phyloP scores from a whole-genome alignment of 1,140 invertebrate genomes.

The Drosophila orosa region DNA sequence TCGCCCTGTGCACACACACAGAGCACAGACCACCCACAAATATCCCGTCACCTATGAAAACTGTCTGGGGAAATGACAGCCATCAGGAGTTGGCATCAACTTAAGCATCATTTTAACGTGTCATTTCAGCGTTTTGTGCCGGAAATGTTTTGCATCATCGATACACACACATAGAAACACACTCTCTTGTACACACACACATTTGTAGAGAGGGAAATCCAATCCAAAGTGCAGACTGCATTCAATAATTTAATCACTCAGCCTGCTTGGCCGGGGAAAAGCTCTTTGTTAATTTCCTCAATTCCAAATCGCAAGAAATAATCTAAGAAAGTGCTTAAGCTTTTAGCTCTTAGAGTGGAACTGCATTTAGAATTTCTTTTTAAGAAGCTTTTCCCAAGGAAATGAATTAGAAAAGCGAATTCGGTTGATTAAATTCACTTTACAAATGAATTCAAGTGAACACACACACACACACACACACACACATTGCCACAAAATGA shows the following conservation, averaged over 20 bases:
- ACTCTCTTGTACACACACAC: conserved; percentile 8
- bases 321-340: conserved; percentile 67
- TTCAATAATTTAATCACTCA: conserved; percentile 75
- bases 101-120: conserved; percentile 61
- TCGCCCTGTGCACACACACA: not conserved
- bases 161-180: conserved; percentile 47
- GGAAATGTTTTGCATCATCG: conserved; percentile 80
- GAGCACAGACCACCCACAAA: conserved; percentile 2
- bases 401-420: conserved; percentile 14
- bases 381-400: not conserved
- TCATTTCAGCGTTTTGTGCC: conserved; percentile 76
- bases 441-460: conserved; percentile 2
- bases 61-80: conserved; percentile 57
- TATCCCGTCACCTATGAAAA: conserved; percentile 18
- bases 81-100: conserved; percentile 52
- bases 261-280: conserved; percentile 1
- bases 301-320: conserved; percentile 41
- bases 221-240: conserved; percentile 9
- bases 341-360: conserved; percentile 15
- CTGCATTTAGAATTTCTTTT: conserved; percentile 7
- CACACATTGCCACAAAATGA: not conserved
- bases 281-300: conserved; percentile 40
- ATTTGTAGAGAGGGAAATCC: conserved; percentile 11
- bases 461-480: not conserved
- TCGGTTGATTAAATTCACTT: conserved; percentile 1